These are phyloP conservation scores for Clarias magur DNA, from an alignment of 2,113 vertebrate genomes.

Conservation along the genomic window DNA sequence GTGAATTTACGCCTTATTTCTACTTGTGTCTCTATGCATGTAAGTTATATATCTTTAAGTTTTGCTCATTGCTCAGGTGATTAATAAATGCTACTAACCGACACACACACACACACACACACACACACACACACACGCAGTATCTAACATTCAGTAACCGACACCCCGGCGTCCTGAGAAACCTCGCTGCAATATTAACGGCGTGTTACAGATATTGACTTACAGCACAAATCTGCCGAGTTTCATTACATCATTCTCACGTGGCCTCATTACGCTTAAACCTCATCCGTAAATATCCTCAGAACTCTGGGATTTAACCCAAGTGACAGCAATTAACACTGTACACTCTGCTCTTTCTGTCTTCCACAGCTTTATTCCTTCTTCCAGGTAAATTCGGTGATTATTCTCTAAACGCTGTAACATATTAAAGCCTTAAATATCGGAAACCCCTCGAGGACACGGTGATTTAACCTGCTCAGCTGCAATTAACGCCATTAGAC, in stretches of 20 bases:
- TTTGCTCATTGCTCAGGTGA: background rate
- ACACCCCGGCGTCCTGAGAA: background rate
- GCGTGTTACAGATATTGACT: background rate
- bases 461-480: background rate
- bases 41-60: background rate
- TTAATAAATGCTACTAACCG: background rate
- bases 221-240: background rate
- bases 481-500: conserved; percentile 43
- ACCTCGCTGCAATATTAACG: background rate
- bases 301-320: background rate
- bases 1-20: background rate
- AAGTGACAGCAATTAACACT: conserved; percentile 1
- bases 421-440: conserved; percentile 25
- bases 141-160: background rate
- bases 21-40: no score
- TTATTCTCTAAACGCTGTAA: conserved; percentile 14
- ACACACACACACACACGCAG: background rate
- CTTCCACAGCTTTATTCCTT: background rate
- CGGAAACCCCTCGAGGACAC: background rate
- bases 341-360: background rate
- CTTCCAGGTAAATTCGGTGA: background rate
- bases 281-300: conserved; percentile 32
- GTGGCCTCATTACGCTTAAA: background rate
- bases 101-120: no score
- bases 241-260: background rate